phyloP scores from a whole-genome alignment of 2,113 vertebrate species.

The Colius striatus region DNA sequence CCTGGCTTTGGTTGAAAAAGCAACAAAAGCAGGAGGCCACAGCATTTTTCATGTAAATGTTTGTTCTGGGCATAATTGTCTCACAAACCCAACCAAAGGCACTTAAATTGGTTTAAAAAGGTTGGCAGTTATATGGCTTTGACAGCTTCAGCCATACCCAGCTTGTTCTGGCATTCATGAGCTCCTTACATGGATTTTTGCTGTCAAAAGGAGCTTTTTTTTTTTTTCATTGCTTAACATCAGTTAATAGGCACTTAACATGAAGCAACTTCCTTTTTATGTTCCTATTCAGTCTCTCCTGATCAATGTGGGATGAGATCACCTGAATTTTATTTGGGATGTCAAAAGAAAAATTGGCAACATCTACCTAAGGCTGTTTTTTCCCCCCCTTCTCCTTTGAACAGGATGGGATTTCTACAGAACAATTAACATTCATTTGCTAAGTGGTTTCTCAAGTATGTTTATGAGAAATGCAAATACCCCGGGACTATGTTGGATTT shows the following conservation, averaged over 20 bases:
- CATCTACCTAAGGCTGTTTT: background rate
- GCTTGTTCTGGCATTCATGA: background rate
- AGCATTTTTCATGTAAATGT: constrained; percentile 29
- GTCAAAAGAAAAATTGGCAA: background rate
- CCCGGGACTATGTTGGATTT: background rate
- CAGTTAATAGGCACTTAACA: constrained; percentile 7
- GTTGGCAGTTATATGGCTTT: background rate
- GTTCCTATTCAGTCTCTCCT: constrained; percentile 17
- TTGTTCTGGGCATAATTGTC: background rate
- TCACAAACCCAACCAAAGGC: background rate
- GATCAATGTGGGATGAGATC: constrained; percentile 7
- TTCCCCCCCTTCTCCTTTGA: background rate
- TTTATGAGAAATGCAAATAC: constrained; percentile 19
- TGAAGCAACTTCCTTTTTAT: constrained; percentile 39
- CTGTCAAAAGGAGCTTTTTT: background rate
- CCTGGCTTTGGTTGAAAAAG: background rate
- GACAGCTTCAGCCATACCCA: constrained; percentile 6
- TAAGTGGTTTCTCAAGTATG: background rate
- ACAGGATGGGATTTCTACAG: background rate
- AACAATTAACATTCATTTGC: background rate
- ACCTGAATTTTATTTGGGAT: background rate
- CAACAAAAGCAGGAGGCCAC: background rate
- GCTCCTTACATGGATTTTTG: background rate
- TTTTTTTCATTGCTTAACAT: background rate
- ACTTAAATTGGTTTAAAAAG: constrained; percentile 29